Evolutionary conservation across 2,113 vertebrate species (phyloP), one percentile per base, ranked within the genome.

Genomic region (Clarias gariepinus): DNA sequence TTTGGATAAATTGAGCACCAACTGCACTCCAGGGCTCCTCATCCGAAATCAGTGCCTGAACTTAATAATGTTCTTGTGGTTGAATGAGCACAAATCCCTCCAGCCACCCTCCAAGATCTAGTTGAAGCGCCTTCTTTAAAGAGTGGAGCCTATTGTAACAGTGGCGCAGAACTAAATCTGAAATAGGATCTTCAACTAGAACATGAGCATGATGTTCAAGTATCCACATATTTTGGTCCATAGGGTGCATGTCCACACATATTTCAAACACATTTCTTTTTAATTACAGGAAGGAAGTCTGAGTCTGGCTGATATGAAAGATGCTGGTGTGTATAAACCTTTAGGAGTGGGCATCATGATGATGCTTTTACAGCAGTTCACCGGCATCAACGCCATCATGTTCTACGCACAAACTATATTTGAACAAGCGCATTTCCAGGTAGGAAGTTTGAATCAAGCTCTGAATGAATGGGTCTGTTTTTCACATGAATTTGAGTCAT

Each of bases 371-470:
- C 98, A 99, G 94, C 98, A 99, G 93, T 93, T 96, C 60, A 97
- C 97, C 0, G 98, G 98, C 16, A 95, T 99, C 93, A 99, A 99
- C 0, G 97, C 97, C 21, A 93, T 99, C 90, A 98, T 98, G 97
- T 99, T 99, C 92, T 99, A 99, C 6, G 96, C 97, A 0, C 93
- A 98, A 91, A 96, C 91, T 69, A 97, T 99, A 82, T 99, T 99
- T 69, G 93, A 97, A 86, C 93, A 96, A 71, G 97, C 98, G 16
- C 91, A 96, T 87, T 96, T 99, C 87, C 92, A 97, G 96, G 98
- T 98, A 91, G 60, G 88, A 55, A 9, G 82, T 61, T 52, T 64
- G 13, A 33, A 76, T 41, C 12, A 47, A 69, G 41, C 19, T 57
- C 69, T 76, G 12, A 28, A 55, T 53, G n/a, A 77, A 1, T 78